These are phyloP conservation scores for Dipodomys ordii DNA, from an alignment of 2,113 vertebrate species.

Conservation along the genomic window DNA sequence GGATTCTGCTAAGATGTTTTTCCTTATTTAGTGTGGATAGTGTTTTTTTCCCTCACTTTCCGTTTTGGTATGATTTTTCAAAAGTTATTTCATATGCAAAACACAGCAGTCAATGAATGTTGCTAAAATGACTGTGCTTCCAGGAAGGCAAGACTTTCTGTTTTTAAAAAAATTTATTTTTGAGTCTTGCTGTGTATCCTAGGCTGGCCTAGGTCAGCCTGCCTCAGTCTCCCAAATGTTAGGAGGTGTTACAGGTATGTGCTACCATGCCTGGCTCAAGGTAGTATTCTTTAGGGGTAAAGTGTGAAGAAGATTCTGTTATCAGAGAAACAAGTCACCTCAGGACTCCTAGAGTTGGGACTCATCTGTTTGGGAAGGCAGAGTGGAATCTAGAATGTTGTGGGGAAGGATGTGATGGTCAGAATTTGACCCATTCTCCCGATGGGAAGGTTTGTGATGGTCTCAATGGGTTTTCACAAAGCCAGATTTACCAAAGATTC, in stretches of 20 bases:
- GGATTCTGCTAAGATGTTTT: conserved; percentile 51
- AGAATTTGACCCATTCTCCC: neutral
- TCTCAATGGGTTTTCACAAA: neutral
- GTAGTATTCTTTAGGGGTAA: conserved; percentile 12
- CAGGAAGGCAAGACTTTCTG: conserved; percentile 40
- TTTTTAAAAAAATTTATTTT: neutral
- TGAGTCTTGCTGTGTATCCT: neutral
- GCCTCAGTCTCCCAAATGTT: neutral
- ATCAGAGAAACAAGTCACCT: neutral
- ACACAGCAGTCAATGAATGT: conserved; percentile 56
- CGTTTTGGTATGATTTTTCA: conserved; percentile 65
- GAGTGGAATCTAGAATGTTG: neutral
- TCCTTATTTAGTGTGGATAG: conserved; percentile 72
- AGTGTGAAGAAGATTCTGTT: conserved; percentile 9
- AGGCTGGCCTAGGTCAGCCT: neutral
- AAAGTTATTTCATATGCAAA: conserved; percentile 79
- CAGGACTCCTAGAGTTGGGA: neutral
- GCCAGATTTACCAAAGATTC: neutral
- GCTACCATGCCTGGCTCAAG: neutral
- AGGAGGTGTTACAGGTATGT: too few relatives aligned
- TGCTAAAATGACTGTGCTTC: conserved; percentile 67
- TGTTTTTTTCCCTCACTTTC: conserved; percentile 59
- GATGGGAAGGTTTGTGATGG: rapidly evolving
- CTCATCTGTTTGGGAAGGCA: neutral
- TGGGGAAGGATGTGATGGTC: neutral